Percentiles rank a stretch among this genome's conserved stretches.
Conservation (phyloP, 2,797 vertebrate species). For the Salmo trutta region DNA sequence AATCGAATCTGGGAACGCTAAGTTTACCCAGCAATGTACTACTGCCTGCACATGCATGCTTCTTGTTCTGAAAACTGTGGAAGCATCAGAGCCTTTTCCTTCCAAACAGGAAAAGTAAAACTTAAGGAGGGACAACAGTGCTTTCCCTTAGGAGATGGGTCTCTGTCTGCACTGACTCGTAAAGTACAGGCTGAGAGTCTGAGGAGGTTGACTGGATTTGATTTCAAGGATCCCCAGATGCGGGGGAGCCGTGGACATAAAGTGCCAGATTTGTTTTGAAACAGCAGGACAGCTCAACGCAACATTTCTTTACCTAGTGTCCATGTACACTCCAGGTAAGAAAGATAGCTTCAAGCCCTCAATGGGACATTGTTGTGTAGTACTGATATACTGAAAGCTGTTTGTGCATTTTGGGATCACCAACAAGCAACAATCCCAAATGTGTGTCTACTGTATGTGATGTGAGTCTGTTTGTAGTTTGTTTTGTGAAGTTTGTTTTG, state of each 20-base stretch:
- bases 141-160: background rate
- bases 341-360: background rate
- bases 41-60: no score
- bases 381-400: background rate
- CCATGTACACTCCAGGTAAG: conserved; percentile 9
- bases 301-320: conserved; percentile 16
- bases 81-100: background rate
- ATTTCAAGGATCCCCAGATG: conserved; percentile 41
- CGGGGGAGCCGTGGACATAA: background rate
- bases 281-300: conserved; percentile 29
- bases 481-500: background rate
- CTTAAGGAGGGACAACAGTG: conserved; percentile 12
- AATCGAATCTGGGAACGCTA: background rate
- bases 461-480: background rate
- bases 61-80: background rate
- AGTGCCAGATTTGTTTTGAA: conserved; percentile 42
- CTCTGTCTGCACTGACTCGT: background rate
- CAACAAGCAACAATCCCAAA: no score
- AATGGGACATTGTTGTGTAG: background rate
- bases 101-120: conserved; percentile 45
- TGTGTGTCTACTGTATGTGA: background rate
- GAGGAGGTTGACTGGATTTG: conserved; percentile 48
- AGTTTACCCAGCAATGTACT: background rate
- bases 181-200: conserved; percentile 24
- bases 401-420: background rate